These are phyloP conservation scores for Odontocolon sp. DNA, from an alignment of 2,888 invertebrate species.

Conservation along the genomic window DNA sequence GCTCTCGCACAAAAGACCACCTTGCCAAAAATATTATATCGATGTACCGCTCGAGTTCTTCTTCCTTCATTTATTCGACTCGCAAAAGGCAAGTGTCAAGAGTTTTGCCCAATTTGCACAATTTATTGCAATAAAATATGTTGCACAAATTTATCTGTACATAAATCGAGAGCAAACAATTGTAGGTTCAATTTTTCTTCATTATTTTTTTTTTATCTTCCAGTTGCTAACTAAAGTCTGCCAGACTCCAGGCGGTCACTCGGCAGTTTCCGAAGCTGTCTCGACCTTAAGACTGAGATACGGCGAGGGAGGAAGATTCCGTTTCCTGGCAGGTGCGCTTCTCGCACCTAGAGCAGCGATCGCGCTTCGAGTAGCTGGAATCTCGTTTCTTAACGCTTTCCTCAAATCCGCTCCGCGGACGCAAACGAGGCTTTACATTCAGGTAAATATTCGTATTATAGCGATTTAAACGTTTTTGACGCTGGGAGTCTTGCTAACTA, in stretches of 20 bases:
- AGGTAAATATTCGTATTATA: constrained; percentile 80
- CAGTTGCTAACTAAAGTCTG: constrained; percentile 93
- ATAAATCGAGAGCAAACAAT: background rate
- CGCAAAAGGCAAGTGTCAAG: too few species aligned
- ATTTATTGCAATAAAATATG: too few species aligned
- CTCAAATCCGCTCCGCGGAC: constrained; percentile 88
- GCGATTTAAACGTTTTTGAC: background rate
- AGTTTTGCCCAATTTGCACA: too few species aligned
- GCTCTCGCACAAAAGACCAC: constrained; percentile 5
- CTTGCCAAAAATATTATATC: constrained; percentile 32
- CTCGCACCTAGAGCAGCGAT: constrained; percentile 87
- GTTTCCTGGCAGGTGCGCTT: constrained; percentile 94
- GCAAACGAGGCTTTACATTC: constrained; percentile 91
- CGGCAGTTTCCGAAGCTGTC: constrained; percentile 94
- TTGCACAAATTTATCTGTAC: background rate
- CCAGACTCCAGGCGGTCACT: constrained; percentile 89
- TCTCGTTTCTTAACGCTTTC: constrained; percentile 92
- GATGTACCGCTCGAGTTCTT: constrained; percentile 5
- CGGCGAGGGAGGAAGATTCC: constrained; percentile 95
- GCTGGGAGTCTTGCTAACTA: too few species aligned
- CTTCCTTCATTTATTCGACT: background rate
- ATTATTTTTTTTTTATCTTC: constrained; percentile 64
- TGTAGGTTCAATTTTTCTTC: background rate
- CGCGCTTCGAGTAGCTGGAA: constrained; percentile 88
- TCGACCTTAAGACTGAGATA: constrained; percentile 93